Conservation (phyloP, 30 jellyfish, hydroid and myxozoan species). For the Hydractinia symbiolongicarpus region DNA sequence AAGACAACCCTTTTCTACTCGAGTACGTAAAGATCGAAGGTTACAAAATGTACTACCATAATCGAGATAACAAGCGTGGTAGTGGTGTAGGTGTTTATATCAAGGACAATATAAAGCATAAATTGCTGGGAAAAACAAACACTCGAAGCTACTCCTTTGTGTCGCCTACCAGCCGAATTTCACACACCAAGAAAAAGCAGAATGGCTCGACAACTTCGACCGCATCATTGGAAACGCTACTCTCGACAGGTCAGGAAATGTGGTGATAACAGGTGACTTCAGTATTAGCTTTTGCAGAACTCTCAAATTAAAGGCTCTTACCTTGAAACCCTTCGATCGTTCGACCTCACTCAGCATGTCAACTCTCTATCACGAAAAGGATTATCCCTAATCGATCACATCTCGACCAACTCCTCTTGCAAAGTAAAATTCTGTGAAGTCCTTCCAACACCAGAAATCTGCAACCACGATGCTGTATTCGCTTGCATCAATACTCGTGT, state of each 20-base stretch:
- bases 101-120: slow-evolving; percentile 37
- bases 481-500: too few relatives aligned
- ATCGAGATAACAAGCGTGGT: slow-evolving; percentile 54
- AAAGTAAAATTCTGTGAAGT: too few relatives aligned
- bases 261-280: slow-evolving; percentile 46
- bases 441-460: too few relatives aligned
- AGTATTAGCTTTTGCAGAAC: neutral
- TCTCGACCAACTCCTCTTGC: slow-evolving; percentile 38
- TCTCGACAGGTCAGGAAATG: slow-evolving; percentile 15
- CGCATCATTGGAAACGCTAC: slow-evolving; percentile 20
- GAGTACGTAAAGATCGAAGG: slow-evolving; percentile 56
- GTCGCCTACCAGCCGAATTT: slow-evolving; percentile 39
- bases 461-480: too few relatives aligned
- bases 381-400: slow-evolving; percentile 59
- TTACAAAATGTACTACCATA: slow-evolving; percentile 35
- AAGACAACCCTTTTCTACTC: slow-evolving; percentile 51
- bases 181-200: slow-evolving; percentile 12
- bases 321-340: slow-evolving; percentile 39
- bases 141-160: slow-evolving; percentile 54
- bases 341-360: slow-evolving; percentile 50
- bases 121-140: slow-evolving; percentile 54
- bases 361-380: slow-evolving; percentile 50
- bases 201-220: slow-evolving; percentile 1
- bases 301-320: slow-evolving; percentile 18
- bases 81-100: slow-evolving; percentile 63